Percentiles rank a stretch among this genome's conserved stretches.
Evolutionary conservation across 2,888 invertebrate species (phyloP).

Genomic region (Cenopis cana): DNA sequence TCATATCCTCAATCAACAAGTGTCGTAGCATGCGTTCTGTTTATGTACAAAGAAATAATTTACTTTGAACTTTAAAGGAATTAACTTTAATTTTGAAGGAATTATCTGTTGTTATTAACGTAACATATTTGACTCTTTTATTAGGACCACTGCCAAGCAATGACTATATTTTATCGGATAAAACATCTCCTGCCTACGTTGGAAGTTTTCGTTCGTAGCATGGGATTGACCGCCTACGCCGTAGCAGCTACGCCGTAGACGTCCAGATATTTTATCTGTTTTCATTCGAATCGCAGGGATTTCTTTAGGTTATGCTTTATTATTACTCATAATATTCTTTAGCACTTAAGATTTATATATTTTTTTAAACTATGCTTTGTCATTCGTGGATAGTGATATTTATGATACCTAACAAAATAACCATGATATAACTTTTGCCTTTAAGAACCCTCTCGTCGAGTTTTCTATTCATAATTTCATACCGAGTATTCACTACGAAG

Average conservation of each 20-base stretch:
- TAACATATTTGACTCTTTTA: conserved; percentile 16
- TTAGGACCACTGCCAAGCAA: conserved; percentile 26
- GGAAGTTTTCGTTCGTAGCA: conserved; percentile 45
- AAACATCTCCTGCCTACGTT: conserved; percentile 42
- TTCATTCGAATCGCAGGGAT: conserved; percentile 10
- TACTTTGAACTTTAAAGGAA: too few species aligned
- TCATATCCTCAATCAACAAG: background rate
- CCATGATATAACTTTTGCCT: background rate
- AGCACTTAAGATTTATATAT: background rate
- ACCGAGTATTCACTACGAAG: background rate
- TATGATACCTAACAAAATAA: background rate
- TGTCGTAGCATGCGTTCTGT: background rate
- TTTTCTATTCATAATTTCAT: background rate
- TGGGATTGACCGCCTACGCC: conserved; percentile 43
- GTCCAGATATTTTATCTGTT: conserved; percentile 8
- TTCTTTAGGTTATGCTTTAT: background rate
- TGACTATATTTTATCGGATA: conserved; percentile 35
- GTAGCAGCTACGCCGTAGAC: conserved; percentile 41
- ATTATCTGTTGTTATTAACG: background rate
- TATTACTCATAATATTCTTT: background rate
- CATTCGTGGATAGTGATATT: background rate
- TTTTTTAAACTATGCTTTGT: background rate
- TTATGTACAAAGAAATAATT: background rate
- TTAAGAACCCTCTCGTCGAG: background rate
- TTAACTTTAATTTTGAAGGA: background rate